These are phyloP conservation scores for Megalops cyprinoides DNA, from an alignment of 2,797 vertebrate genomes.

Conservation along the genomic window DNA sequence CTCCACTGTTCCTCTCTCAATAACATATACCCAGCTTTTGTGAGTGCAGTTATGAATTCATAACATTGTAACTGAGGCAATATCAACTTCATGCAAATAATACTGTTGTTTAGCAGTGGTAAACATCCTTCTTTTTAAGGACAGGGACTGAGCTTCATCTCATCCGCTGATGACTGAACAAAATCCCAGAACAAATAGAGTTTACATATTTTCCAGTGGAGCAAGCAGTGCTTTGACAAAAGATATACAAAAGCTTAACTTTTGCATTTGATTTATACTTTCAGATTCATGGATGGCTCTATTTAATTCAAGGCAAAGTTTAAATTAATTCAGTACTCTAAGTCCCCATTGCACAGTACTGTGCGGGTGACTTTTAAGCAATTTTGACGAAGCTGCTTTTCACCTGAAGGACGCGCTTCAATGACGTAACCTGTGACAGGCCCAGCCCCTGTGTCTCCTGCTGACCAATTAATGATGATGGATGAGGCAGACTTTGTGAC, in stretches of 20 bases:
- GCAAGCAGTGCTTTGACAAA: not conserved
- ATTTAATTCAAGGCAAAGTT: not conserved
- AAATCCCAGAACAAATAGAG: not conserved
- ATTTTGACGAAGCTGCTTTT: not conserved
- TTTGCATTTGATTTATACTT: conserved; percentile 6
- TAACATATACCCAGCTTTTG: not conserved
- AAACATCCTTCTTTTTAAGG: not conserved
- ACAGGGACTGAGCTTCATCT: not conserved
- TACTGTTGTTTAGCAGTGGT: not conserved
- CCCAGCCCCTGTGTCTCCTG: conserved; percentile 76
- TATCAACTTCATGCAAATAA: not conserved
- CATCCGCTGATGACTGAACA: conserved; percentile 7
- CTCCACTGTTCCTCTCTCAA: not conserved
- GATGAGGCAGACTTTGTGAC: conserved; percentile 85
- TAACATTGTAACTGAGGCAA: not conserved
- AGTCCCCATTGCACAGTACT: not conserved
- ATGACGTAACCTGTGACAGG: conserved; percentile 86
- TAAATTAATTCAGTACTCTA: not conserved
- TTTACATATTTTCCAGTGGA: not conserved
- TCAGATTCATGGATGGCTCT: not conserved
- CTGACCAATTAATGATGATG: conserved; percentile 85
- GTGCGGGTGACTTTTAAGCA: not conserved
- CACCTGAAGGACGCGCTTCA: conserved; percentile 91
- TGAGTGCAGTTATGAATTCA: not conserved
- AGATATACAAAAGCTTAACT: not conserved